Evolutionary conservation across 1,140 invertebrate species (phyloP).

Genomic region (Papilio polytes): DNA sequence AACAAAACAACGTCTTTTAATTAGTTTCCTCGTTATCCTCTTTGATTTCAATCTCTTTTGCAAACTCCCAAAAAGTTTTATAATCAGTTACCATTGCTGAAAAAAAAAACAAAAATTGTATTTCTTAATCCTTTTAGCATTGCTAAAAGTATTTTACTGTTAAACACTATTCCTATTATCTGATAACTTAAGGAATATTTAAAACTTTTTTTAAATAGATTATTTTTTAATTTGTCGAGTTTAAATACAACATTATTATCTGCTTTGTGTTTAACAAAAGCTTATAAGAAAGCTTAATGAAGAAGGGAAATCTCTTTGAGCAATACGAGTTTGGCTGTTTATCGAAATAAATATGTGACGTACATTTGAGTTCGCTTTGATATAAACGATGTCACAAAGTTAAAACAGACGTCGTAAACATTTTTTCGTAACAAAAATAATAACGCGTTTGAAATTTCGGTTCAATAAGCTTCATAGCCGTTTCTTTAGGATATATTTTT

Average conservation of each 20-base stretch:
- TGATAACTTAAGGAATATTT: background rate
- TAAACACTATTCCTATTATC: background rate
- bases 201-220: background rate
- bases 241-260: too few relatives aligned
- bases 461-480: background rate
- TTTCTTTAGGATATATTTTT: background rate
- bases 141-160: background rate
- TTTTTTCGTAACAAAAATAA: background rate
- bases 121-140: background rate
- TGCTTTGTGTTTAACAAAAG: too few relatives aligned
- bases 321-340: background rate
- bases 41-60: constrained; percentile 9
- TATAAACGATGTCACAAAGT: too few relatives aligned
- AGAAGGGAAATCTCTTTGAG: background rate
- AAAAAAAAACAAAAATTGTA: background rate
- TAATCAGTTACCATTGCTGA: background rate
- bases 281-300: background rate
- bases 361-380: background rate
- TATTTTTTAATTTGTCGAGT: background rate
- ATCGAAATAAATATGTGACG: background rate
- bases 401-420: background rate
- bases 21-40: background rate
- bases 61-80: constrained; percentile 12
- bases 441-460: background rate
- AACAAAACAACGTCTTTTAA: constrained; percentile 21